These are phyloP conservation scores for Neogobius melanostomus DNA, from an alignment of 2,113 vertebrate genomes.

Conservation along the genomic window DNA sequence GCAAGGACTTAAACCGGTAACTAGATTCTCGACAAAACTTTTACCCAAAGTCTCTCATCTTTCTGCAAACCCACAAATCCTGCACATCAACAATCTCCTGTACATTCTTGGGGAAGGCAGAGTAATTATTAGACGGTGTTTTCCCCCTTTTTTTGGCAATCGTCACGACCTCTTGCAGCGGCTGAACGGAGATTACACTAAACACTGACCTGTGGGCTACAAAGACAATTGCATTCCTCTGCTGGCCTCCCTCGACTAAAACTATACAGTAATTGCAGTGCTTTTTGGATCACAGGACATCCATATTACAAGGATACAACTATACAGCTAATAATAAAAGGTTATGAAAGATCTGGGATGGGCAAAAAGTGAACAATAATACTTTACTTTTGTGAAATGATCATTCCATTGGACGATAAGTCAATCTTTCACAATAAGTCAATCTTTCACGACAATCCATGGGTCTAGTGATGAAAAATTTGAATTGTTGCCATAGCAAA, in stretches of 20 bases:
- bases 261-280: slow-evolving; percentile 41
- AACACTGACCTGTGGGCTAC: slow-evolving; percentile 40
- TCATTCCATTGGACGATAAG: too few species aligned
- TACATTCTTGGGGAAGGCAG: slow-evolving; percentile 26
- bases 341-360: background rate
- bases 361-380: background rate
- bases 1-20: background rate
- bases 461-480: too few species aligned
- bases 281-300: slow-evolving; percentile 8
- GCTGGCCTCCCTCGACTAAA: slow-evolving; percentile 11
- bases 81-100: slow-evolving; percentile 33
- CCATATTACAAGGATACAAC: background rate
- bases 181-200: slow-evolving; percentile 45
- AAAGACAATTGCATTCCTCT: slow-evolving; percentile 43
- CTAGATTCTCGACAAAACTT: background rate
- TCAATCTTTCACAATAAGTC: too few species aligned
- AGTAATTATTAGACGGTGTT: slow-evolving; percentile 30
- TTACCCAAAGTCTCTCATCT: slow-evolving; percentile 18
- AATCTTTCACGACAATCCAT: too few species aligned
- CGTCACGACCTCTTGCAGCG: slow-evolving; percentile 32
- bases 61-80: slow-evolving; percentile 18
- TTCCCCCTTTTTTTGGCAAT: slow-evolving; percentile 32
- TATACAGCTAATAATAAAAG: background rate
- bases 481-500: too few species aligned
- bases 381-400: too few species aligned